Conservation (phyloP, 2,797 vertebrate genomes). For the Aulostomus chinensis region DNA sequence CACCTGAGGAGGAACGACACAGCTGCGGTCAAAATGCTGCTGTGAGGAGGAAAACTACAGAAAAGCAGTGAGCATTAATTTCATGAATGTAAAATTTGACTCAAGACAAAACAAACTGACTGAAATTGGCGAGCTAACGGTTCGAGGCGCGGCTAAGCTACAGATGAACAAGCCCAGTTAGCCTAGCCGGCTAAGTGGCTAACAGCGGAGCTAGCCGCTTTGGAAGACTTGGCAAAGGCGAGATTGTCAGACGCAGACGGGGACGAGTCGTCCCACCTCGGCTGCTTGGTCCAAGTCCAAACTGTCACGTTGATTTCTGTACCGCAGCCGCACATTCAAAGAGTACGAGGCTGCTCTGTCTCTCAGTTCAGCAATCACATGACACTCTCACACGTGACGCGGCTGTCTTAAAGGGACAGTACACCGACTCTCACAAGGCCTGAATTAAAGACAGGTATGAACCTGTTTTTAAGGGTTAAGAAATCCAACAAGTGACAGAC, state of each 20-base stretch:
- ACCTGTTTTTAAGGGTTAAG: no score
- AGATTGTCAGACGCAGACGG: no score
- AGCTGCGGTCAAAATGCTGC: no score
- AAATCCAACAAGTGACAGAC: no score
- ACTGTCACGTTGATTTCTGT: fast-evolving
- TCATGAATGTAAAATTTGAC: no score
- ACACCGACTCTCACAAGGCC: no score
- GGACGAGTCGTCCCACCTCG: constrained; percentile 23
- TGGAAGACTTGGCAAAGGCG: constrained; percentile 3
- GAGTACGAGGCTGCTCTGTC: not conserved
- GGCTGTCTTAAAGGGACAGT: constrained; percentile 37
- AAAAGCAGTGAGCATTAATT: no score
- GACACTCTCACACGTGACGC: constrained; percentile 49
- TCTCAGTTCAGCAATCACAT: constrained; percentile 41
- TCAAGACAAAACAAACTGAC: not conserved
- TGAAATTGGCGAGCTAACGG: not conserved
- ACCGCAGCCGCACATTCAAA: no score
- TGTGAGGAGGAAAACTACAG: no score
- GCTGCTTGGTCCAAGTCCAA: not conserved
- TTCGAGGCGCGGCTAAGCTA: not conserved
- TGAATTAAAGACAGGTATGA: no score
- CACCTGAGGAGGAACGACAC: no score
- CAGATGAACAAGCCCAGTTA: constrained; percentile 13
- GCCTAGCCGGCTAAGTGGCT: constrained; percentile 39
- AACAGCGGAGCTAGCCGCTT: constrained; percentile 14